Base-by-base conservation (phyloP, 1,140 invertebrate species). In the Platorchestia sp. region DNA sequence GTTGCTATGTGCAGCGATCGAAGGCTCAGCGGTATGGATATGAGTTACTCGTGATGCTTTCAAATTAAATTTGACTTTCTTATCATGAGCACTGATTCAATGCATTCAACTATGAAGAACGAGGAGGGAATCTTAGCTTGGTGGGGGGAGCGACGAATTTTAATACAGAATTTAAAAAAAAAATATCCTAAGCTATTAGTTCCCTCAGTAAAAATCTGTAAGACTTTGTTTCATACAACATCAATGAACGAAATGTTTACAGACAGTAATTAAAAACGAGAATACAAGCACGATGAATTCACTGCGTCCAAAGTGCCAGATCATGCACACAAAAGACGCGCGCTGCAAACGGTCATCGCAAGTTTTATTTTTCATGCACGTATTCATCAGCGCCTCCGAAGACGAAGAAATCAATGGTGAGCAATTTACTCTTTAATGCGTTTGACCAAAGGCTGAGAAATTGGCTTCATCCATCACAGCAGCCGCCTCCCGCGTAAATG, bases 371-470 rank as follows among this genome's bases (percentile, higher is more conserved):
- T 75, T 27, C 19, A 36, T 10, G 27, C 59, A 1, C 59, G 59
- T 27, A 75, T 75, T 75, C 59, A 75, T 75, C 59, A 75, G 36
- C 59, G 36, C 59, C 27, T 10, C 59, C 59, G 10, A 22, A 10
- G 59, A 75, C 59, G 36, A 27, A 75, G 59, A 75, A n/a, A 75
- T 75, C 59, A 75, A 75, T 75, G 59, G 59, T 27, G 59, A 3
- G 59, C 27, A 75, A 75, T 75, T 36, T 75, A 75, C 59, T 22
- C 59, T 75, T 75, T 75, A 75, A 75, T 75, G 59, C 14, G 59
- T 75, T 75, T 75, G 59, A 75, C 59, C 59, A 75, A 75, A 75
- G 59, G 59, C 59, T 75, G 36, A 75, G 59, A 75, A 75, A 75
- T 75, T 75, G 59, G 36, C 59, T 27, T 75, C 59, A 75, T 75